Percentiles rank a stretch among this genome's conserved stretches.
Evolutionary conservation across 2,888 invertebrate genomes (phyloP).

Genomic region (Asteroscopus sphinx): DNA sequence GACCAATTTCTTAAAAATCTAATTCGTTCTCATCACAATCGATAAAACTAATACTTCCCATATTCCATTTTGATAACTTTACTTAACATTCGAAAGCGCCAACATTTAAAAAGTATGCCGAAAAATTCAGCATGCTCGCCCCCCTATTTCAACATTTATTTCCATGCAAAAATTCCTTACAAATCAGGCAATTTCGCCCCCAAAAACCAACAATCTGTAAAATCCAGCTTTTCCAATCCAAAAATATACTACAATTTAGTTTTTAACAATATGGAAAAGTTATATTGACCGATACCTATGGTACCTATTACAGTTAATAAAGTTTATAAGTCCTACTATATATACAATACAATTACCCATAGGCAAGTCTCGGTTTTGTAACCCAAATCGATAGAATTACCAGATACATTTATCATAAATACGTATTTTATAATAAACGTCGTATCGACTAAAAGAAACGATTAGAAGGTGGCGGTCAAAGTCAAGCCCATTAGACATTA

Average conservation of each 20-base stretch:
- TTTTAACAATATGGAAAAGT: not conserved
- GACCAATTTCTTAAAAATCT: slow-evolving; percentile 5
- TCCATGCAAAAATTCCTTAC: slow-evolving; percentile 4
- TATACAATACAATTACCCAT: slow-evolving; percentile 31
- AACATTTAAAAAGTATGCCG: slow-evolving; percentile 11
- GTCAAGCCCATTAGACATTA: too few relatives aligned
- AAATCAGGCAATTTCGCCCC: slow-evolving; percentile 16
- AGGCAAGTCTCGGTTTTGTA: slow-evolving; percentile 24
- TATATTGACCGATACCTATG: slow-evolving; percentile 5
- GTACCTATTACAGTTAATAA: slow-evolving; percentile 9
- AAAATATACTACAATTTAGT: slow-evolving; percentile 23
- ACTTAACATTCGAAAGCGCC: slow-evolving; percentile 22
- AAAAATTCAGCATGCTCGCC: not conserved
- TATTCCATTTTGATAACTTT: slow-evolving; percentile 3
- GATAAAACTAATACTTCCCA: slow-evolving; percentile 24
- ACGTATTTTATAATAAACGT: slow-evolving; percentile 1
- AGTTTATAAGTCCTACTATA: slow-evolving; percentile 18
- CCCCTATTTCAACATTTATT: not conserved
- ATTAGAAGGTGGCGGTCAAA: too few relatives aligned
- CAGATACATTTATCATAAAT: not conserved
- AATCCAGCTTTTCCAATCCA: slow-evolving; percentile 28
- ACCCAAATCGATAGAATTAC: slow-evolving; percentile 7
- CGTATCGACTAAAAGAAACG: slow-evolving; percentile 7
- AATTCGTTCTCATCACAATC: slow-evolving; percentile 25
- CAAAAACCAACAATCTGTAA: slow-evolving; percentile 23